Percentiles rank a stretch among this genome's conserved stretches.
Evolutionary conservation across 2,888 invertebrate species (phyloP).

Genomic region (Gordius sp.): DNA sequence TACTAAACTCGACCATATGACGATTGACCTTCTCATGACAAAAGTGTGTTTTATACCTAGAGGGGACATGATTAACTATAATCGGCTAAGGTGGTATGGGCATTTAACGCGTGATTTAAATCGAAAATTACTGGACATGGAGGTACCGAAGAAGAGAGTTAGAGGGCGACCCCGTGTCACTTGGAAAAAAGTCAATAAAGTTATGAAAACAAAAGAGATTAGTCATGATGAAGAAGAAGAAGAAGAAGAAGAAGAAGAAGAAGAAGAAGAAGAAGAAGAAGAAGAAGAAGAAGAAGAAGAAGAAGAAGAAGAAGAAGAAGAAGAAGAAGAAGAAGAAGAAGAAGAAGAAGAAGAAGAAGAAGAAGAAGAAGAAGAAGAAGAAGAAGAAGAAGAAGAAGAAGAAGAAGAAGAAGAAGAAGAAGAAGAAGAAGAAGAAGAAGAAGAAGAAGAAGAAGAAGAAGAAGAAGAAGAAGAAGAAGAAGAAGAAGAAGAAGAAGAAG

Average conservation of each 20-base stretch:
- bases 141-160: too few relatives aligned
- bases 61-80: too few relatives aligned
- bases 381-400: conserved; percentile 5
- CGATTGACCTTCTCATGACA: too few relatives aligned
- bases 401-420: conserved; percentile 5
- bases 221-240: conserved; percentile 1
- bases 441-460: conserved; percentile 5
- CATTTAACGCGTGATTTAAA: too few relatives aligned
- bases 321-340: conserved; percentile 5
- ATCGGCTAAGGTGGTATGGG: too few relatives aligned
- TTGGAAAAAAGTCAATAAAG: too few relatives aligned
- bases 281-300: conserved; percentile 5
- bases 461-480: conserved; percentile 5
- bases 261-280: conserved; percentile 5
- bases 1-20: too few relatives aligned
- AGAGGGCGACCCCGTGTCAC: too few relatives aligned
- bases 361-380: conserved; percentile 5
- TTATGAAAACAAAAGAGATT: too few relatives aligned
- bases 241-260: conserved; percentile 5
- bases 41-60: too few relatives aligned
- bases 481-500: conserved; percentile 5
- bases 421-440: conserved; percentile 5
- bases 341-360: conserved; percentile 5
- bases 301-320: conserved; percentile 5
- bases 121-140: too few relatives aligned